phyloP scores from a whole-genome alignment of 64 coral and sea anemone species.

The Pachyseris speciosa region DNA sequence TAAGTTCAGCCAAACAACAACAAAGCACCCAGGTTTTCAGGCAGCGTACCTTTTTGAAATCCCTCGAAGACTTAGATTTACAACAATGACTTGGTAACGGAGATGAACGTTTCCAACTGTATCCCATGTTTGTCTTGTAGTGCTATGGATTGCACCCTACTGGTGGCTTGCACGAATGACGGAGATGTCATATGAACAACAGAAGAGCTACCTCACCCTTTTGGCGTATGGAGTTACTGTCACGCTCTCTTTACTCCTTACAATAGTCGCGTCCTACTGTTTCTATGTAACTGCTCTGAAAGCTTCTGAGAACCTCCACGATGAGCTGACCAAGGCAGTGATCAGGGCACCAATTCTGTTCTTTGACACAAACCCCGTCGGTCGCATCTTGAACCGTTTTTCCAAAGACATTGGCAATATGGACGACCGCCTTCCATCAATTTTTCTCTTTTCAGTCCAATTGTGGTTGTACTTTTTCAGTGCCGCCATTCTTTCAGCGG shows the following conservation, averaged over 20 bases:
- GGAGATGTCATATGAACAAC: conserved; percentile 24
- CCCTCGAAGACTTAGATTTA: too few relatives aligned
- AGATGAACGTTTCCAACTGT: neutral
- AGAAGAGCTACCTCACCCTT: neutral
- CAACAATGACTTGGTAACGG: neutral
- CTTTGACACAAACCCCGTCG: conserved; percentile 75
- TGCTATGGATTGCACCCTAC: neutral
- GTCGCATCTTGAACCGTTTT: conserved; percentile 80
- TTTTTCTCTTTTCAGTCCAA: neutral
- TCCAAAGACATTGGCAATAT: conserved; percentile 70
- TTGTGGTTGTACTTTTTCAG: neutral
- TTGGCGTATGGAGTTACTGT: conserved; percentile 44
- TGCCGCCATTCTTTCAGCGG: conserved; percentile 15
- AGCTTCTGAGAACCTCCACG: conserved; percentile 68
- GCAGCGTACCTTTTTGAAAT: too few relatives aligned
- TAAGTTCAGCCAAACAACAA: too few relatives aligned
- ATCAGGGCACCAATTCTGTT: conserved; percentile 61
- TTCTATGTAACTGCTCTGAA: conserved; percentile 31
- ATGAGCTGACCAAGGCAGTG: conserved; percentile 52
- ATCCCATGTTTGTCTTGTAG: neutral
- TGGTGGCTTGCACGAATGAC: conserved; percentile 55
- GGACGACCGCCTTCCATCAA: conserved; percentile 29
- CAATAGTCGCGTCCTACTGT: neutral
- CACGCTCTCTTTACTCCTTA: neutral
- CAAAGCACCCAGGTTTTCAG: too few relatives aligned